Base-by-base conservation (phyloP, 1,140 invertebrate genomes). In the Phymastichus coffea region DNA sequence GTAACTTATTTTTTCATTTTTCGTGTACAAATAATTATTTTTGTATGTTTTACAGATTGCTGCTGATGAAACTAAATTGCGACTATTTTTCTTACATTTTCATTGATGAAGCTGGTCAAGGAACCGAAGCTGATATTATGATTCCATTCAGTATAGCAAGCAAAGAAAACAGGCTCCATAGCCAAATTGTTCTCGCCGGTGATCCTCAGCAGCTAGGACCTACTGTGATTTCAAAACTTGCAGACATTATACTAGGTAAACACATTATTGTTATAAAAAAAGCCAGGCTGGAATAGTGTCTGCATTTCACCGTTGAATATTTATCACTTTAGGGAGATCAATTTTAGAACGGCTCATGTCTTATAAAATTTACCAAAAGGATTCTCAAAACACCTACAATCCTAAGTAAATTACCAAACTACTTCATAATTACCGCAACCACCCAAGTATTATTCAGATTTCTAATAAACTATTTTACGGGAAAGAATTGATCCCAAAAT, bases 191-290 rank as follows among this genome's bases (percentile, higher is more conserved):
- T 40, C 76, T 95, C 49, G 86, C 91, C 49, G 93, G 93, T 3
- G 93, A 95, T 79, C 93, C 89, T 1, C 78, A 86, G 61, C 93
- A 95, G 74, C 78, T 95, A 19, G 91, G 91, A 1, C 90, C 92
- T 2, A 82, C 91, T 0, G 66, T 92, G 30, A 78, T 81, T 59
- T 88, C 85, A 2, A 76, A 68, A 49, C 66, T 73, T 19, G 82
- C 84, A 10, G 68, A 61, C 40, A 65, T 68, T 44, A 44, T 75
- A 2, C 61, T 76, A 14, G 69, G 74, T 65, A 69, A n/a, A n/a
- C n/a, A n/a, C n/a, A n/a, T 55, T 44, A 17, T n/a, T n/a, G n/a
- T n/a, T n/a, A n/a, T n/a, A n/a, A n/a, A n/a, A n/a, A n/a, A 47
- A 49, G 7, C 15, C n/a, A 8, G 6, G 6, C 14, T 33, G 14